A percentile compares a stretch with the other conserved stretches of the same genome.
Evolutionary conservation across 2,888 invertebrate genomes (phyloP).

Genomic region (Cataglyphis altisquamis): DNA sequence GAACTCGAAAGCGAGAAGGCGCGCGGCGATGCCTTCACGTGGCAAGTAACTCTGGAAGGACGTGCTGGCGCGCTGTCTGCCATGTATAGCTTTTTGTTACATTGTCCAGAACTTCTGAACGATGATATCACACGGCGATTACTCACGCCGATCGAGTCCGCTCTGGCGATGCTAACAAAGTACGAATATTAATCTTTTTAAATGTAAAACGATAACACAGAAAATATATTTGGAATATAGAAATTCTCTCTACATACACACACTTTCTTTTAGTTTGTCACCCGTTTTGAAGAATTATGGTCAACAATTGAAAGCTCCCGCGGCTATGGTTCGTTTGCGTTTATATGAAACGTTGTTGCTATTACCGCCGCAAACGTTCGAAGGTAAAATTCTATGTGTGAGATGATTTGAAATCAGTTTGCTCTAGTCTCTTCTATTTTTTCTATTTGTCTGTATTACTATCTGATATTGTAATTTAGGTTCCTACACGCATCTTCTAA

Average conservation of each 20-base stretch:
- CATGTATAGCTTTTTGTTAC: constrained; percentile 96
- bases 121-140: constrained; percentile 97
- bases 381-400: constrained; percentile 87
- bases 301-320: constrained; percentile 96
- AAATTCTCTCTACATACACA: not conserved
- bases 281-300: constrained; percentile 95
- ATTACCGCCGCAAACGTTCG: constrained; percentile 93
- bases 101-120: constrained; percentile 96
- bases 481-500: constrained; percentile 94
- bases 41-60: constrained; percentile 99
- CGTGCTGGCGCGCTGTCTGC: constrained; percentile 98
- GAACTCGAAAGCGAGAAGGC: constrained; percentile 99
- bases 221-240: constrained; percentile 9
- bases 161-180: constrained; percentile 97
- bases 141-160: constrained; percentile 97
- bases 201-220: not conserved
- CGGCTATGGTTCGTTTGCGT: constrained; percentile 96
- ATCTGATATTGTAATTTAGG: constrained; percentile 83
- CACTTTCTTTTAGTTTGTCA: constrained; percentile 89
- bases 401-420: constrained; percentile 15
- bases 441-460: not conserved
- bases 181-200: constrained; percentile 83
- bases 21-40: constrained; percentile 98
- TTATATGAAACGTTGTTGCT: constrained; percentile 95
- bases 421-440: not conserved